phyloP scores from a whole-genome alignment of 2,888 invertebrate genomes.

The Orthosia gothica region DNA sequence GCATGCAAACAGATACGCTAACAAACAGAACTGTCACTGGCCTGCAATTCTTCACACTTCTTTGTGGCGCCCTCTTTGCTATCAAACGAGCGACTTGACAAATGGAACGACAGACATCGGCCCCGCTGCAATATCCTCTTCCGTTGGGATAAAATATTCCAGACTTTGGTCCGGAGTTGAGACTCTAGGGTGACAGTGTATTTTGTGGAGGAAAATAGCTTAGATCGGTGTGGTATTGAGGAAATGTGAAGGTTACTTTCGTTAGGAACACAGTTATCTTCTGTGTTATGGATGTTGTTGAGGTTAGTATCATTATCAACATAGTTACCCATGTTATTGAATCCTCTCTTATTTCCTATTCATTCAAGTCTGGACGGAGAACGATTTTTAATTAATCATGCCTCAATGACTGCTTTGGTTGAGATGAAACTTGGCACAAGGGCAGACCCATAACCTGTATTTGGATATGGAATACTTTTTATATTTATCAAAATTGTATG shows the following conservation, averaged over 20 bases:
- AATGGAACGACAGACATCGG: conserved; percentile 85
- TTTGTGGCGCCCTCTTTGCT: conserved; percentile 72
- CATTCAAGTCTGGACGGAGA: too few species aligned
- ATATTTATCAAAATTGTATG: too few species aligned
- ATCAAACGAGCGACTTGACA: conserved; percentile 76
- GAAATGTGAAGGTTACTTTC: background rate
- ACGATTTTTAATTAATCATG: too few species aligned
- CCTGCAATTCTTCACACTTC: conserved; percentile 71
- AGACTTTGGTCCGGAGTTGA: conserved; percentile 59
- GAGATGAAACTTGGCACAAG: too few species aligned
- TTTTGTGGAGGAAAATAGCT: conserved; percentile 14
- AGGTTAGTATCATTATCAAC: too few species aligned
- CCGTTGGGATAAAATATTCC: conserved; percentile 77
- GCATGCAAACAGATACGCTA: conserved; percentile 42
- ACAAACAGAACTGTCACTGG: conserved; percentile 53
- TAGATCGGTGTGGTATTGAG: background rate
- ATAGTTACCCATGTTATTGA: too few species aligned
- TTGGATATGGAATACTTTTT: too few species aligned
- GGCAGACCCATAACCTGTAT: too few species aligned
- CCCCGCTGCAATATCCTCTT: conserved; percentile 84
- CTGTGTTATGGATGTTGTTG: background rate
- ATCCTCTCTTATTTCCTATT: too few species aligned
- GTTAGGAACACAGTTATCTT: background rate
- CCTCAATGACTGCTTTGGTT: too few species aligned
- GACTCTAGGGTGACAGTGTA: conserved; percentile 26